Percentiles rank a stretch among this genome's conserved stretches.
phyloP scores from a whole-genome alignment of 2,113 vertebrate genomes.

The Cyprinodon brontotheroides region DNA sequence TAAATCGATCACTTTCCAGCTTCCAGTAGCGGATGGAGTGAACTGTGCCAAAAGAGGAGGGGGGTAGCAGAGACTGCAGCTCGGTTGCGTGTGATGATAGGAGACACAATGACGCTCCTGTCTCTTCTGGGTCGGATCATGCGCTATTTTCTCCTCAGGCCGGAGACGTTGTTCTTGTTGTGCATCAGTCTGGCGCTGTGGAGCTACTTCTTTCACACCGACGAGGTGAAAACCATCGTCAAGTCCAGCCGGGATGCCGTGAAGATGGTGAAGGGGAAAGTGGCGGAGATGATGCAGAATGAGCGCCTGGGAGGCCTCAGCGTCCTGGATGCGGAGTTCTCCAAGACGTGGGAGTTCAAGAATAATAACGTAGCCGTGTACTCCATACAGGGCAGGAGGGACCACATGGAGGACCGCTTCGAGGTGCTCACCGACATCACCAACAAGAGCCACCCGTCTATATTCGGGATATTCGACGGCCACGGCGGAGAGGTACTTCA shows the following conservation, averaged over 20 bases:
- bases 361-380: constrained; percentile 95
- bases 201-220: constrained; percentile 99
- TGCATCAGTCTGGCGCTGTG: constrained; percentile 97
- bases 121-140: constrained; percentile 99
- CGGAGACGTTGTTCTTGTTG: constrained; percentile 94
- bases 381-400: constrained; percentile 95
- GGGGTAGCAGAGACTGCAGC: constrained; percentile 57
- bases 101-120: constrained; percentile 99
- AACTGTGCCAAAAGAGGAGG: constrained; percentile 44
- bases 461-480: constrained; percentile 97
- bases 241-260: constrained; percentile 97
- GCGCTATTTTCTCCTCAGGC: constrained; percentile 98
- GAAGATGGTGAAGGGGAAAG: constrained; percentile 98
- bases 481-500: constrained; percentile 93
- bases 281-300: constrained; percentile 97
- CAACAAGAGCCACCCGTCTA: constrained; percentile 96
- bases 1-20: constrained; percentile 30
- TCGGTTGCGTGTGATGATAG: constrained; percentile 89
- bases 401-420: constrained; percentile 99
- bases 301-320: constrained; percentile 92
- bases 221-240: constrained; percentile 98
- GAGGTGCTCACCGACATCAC: constrained; percentile 92
- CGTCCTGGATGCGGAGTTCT: constrained; percentile 93
- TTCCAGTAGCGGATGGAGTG: constrained; percentile 67
- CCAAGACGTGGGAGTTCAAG: constrained; percentile 97